Percentiles rank a stretch among this genome's conserved stretches.
These are phyloP conservation scores for Silurus aristotelis DNA, from an alignment of 2,797 vertebrate species.

Conservation along the genomic window DNA sequence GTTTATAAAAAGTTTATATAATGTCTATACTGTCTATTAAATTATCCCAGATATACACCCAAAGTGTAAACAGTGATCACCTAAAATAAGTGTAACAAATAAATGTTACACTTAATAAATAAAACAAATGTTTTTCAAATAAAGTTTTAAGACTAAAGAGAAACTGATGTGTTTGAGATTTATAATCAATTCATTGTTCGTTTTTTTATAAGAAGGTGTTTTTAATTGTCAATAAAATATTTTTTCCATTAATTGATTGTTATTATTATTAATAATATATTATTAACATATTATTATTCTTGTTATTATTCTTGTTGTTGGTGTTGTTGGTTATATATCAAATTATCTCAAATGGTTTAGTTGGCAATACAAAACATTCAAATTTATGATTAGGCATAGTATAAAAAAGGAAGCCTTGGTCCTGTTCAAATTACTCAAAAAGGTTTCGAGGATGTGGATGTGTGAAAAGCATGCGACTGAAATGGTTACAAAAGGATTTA, in stretches of 20 bases:
- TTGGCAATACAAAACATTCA: neutral
- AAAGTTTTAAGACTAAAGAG: neutral
- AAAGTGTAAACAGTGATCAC: neutral
- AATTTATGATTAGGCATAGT: neutral
- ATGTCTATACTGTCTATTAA: neutral
- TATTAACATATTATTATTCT: too few relatives aligned
- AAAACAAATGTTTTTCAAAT: neutral
- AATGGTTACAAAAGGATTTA: neutral
- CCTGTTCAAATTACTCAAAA: neutral
- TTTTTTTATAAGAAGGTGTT: neutral
- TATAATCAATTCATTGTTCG: neutral
- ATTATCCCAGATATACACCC: neutral
- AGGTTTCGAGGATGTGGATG: neutral
- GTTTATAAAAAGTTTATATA: neutral
- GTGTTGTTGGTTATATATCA: neutral
- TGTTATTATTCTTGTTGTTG: too few relatives aligned
- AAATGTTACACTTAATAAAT: too few relatives aligned
- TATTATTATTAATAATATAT: too few relatives aligned
- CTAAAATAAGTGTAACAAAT: too few relatives aligned
- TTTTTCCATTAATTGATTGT: neutral
- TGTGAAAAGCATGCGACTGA: neutral
- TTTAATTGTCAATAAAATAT: neutral
- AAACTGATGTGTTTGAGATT: neutral
- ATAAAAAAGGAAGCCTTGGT: neutral
- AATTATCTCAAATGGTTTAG: neutral